These are phyloP conservation scores for Labeo calbasu DNA, from an alignment of 2,797 vertebrate genomes.

Conservation along the genomic window DNA sequence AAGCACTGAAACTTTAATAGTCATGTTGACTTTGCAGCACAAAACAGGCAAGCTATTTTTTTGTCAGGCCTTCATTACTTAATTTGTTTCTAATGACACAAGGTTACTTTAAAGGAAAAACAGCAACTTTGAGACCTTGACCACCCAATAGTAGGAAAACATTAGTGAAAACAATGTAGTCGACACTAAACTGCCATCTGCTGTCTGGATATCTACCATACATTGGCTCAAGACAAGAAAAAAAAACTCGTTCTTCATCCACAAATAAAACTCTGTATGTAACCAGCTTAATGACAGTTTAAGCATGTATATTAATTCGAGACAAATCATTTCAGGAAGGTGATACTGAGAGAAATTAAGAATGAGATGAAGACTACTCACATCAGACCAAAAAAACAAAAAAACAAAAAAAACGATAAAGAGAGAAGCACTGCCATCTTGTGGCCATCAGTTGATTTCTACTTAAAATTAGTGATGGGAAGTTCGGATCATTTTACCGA, in stretches of 20 bases:
- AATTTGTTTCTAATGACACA: not conserved
- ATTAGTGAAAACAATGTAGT: not conserved
- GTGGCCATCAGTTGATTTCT: slow-evolving; percentile 12
- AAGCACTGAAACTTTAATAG: not conserved
- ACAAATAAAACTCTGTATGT: not conserved
- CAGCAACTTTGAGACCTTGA: slow-evolving; percentile 25
- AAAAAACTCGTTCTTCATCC: not conserved
- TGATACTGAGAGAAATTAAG: not conserved
- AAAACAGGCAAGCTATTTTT: slow-evolving; percentile 7
- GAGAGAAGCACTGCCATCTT: slow-evolving; percentile 42
- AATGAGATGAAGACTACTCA: not conserved
- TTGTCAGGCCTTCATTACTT: not conserved
- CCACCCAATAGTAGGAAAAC: not conserved
- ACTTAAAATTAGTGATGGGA: no score
- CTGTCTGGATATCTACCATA: slow-evolving; percentile 6
- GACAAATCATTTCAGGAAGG: not conserved
- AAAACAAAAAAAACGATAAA: not conserved
- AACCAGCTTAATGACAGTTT: not conserved
- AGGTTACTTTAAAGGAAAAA: not conserved
- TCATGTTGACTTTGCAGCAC: not conserved
- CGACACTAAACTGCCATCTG: slow-evolving; percentile 24
- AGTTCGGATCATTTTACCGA: no score
- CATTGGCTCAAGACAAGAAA: not conserved
- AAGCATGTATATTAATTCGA: not conserved
- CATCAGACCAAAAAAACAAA: not conserved